Evolutionary conservation across 2,113 vertebrate species (phyloP).

Genomic region (Osmerus eperlanus): DNA sequence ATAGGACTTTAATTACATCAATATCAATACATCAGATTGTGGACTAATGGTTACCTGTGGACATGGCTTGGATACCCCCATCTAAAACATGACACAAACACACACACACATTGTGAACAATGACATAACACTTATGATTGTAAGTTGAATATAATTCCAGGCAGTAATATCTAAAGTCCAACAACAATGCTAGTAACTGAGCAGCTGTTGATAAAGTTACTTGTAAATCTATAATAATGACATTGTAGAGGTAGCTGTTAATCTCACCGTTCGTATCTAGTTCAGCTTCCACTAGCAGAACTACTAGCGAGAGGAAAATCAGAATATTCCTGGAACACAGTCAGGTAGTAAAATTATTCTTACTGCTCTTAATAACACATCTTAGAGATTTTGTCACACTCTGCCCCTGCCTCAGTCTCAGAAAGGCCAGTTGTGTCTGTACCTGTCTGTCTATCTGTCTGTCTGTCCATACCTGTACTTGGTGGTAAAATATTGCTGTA

Average conservation of each 20-base stretch:
- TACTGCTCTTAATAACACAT: no score
- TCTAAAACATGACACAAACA: conserved; percentile 47
- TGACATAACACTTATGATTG: neutral
- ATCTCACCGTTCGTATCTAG: conserved; percentile 44
- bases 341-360: neutral
- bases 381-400: neutral
- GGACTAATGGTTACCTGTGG: conserved; percentile 55
- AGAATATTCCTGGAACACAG: conserved; percentile 57
- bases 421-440: no score
- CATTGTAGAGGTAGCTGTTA: neutral
- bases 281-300: conserved; percentile 62
- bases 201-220: no score
- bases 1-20: neutral
- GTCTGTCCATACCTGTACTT: no score
- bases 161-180: no score
- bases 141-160: neutral
- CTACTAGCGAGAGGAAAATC: conserved; percentile 56
- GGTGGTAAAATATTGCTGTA: no score
- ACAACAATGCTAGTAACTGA: no score
- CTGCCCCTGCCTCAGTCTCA: neutral
- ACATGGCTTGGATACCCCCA: conserved; percentile 52
- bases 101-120: neutral
- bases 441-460: no score
- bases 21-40: conserved; percentile 1
- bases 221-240: neutral